Evolutionary conservation across 2,888 invertebrate species (phyloP), one percentile per base, ranked within the genome.

Genomic region (Phrixothrix hirtus): DNA sequence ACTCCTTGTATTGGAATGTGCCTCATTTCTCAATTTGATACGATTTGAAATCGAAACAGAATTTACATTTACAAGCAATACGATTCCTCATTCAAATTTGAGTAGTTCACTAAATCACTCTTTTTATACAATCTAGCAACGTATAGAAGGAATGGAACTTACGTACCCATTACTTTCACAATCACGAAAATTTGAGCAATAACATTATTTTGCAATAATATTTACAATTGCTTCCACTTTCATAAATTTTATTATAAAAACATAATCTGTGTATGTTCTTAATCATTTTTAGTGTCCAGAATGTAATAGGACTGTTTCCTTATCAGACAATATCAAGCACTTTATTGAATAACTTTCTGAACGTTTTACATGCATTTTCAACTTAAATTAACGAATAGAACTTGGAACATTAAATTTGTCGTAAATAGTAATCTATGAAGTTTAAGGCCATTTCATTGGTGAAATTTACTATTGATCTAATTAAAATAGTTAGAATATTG

Each of bases 401-500:
- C 41, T 41, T 31, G 11, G 16, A 10, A 17, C 41, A 31, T 41
- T 41, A 30, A 17, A 21, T 21, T 15, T 10, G 15, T n/a, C 16
- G 5, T 16, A 5, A 21, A 5, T 21, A 3, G 3, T 7, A 3
- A 7, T 21, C 4, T 36, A 45, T 36, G 37, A 45, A 36, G 26
- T 45, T 9, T 37, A 36, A 43, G 36, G 29, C 36, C 35, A 36
- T 45, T 45, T 36, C 45, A 36, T 30, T 45, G 36, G 29, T 41
- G 30, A 31, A 41, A 41, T 44, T 44, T 35, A 27, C 35, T 30
- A 35, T 14, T 29, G 13, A 26, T n/a, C 11, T 26, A 25, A 27
- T 44, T 36, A 14, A 37, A 36, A 36, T 36, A 45, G 36, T 45
- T 45, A 45, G 36, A 45, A 45, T 45, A 45, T 45, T 45, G 21